phyloP scores from a whole-genome alignment of 2,888 invertebrate species.

The Patella depressa region DNA sequence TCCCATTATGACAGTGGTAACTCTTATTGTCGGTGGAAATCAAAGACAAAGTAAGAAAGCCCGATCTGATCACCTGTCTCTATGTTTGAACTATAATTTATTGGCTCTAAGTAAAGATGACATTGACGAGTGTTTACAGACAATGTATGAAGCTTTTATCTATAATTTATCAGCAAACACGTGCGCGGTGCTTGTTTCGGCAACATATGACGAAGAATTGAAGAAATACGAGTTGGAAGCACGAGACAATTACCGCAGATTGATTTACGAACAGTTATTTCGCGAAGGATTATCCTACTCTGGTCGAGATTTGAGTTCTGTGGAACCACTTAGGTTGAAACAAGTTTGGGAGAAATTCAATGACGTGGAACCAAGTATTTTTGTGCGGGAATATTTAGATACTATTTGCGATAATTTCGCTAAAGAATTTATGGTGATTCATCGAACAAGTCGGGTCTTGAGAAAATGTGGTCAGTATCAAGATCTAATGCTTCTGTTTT shows the following conservation, averaged over 20 bases:
- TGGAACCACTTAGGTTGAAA: constrained; percentile 48
- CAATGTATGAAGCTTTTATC: constrained; percentile 62
- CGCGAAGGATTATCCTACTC: constrained; percentile 55
- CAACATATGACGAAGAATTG: constrained; percentile 52
- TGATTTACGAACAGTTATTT: constrained; percentile 54
- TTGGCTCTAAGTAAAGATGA: constrained; percentile 56
- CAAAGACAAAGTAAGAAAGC: constrained; percentile 40
- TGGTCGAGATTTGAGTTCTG: constrained; percentile 45
- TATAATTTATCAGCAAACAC: constrained; percentile 56
- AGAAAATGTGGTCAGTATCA: constrained; percentile 65
- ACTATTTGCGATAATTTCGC: constrained; percentile 56
- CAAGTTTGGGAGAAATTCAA: constrained; percentile 56
- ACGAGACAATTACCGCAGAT: constrained; percentile 53
- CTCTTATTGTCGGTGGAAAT: constrained; percentile 52
- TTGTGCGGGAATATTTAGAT: constrained; percentile 56
- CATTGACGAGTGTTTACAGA: constrained; percentile 58
- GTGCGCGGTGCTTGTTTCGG: constrained; percentile 59
- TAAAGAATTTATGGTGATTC: constrained; percentile 62
- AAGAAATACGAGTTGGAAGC: constrained; percentile 52
- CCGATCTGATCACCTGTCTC: constrained; percentile 45
- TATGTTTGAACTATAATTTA: constrained; percentile 57
- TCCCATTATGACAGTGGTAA: constrained; percentile 55
- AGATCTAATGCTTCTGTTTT: constrained; percentile 62
- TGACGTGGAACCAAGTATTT: constrained; percentile 48
- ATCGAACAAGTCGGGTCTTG: constrained; percentile 57